Evolutionary conservation across 2,888 invertebrate genomes (phyloP), one percentile per base, ranked within the genome.

Genomic region (Amiota communis): DNA sequence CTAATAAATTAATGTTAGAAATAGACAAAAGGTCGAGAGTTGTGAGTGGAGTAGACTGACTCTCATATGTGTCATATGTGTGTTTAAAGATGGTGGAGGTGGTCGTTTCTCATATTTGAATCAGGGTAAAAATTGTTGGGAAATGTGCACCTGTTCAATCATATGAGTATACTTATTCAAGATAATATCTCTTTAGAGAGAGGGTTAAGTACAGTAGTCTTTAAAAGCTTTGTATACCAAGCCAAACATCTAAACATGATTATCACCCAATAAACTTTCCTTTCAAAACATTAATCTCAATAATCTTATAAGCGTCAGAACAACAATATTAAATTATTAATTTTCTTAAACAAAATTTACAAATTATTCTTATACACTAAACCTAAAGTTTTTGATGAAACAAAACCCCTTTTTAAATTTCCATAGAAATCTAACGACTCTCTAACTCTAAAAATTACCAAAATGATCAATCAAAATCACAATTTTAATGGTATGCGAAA

Each of bases 1-100:
- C 81, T 82, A 87, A 87, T 87, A 87, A 87, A 87, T 87, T 80
- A 78, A 75, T 2, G 47, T 56, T 36, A 59, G 59, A 71, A 72
- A 82, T 78, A 80, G 82, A 78, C 83, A 84, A 63, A 71, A 63
- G 71, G 61, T 9, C 17, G 11, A 59, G 17, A 10, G 20, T 20
- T 59, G 23, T 59, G 46, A 67, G 46, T 15, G 47, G 47, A 12
- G 13, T 15, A 17, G 20, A 63, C 20, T 23, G 61, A 6, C 8
- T 23, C 71, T 51, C 63, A 53, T 79, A 63, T 56, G 69, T 48
- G 63, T 70, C 67, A 59, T n/a, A n/a, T 73, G 72, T 76, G 77
- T 71, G 78, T 47, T 69, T 78, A 74, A 75, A 74, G 81, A 77
- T 77, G 82, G 76, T 81, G 82, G 82, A 83, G 82, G 79, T 80